phyloP scores from a whole-genome alignment of 2,113 vertebrate species.

The Aleadryas rufinucha region DNA sequence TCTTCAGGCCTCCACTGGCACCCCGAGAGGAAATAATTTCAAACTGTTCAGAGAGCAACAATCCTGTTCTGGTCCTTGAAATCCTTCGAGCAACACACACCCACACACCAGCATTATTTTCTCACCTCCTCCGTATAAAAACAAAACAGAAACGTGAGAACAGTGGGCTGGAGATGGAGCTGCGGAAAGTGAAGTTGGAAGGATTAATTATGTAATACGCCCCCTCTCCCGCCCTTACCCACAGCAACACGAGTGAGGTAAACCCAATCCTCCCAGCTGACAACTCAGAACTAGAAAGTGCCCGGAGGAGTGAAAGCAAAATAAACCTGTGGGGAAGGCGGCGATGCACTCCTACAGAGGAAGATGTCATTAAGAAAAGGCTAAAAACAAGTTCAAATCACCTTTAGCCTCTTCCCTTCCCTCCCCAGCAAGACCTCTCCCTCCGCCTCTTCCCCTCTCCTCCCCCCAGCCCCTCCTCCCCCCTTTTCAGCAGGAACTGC shows the following conservation, averaged over 20 bases:
- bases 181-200: slow-evolving; percentile 20
- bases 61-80: slow-evolving; percentile 2
- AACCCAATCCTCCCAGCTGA: not conserved
- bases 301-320: not conserved
- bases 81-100: slow-evolving; percentile 11
- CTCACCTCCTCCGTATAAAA: slow-evolving; percentile 29
- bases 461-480: not conserved
- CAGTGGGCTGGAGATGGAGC: slow-evolving; percentile 27
- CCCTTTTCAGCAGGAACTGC: not conserved
- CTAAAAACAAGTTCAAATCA: slow-evolving; percentile 4
- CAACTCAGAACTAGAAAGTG: not conserved
- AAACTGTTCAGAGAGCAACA: not conserved
- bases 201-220: slow-evolving; percentile 46
- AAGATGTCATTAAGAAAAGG: not conserved
- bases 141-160: slow-evolving; percentile 44
- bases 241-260: slow-evolving; percentile 14
- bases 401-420: not conserved
- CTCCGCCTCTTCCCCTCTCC: not conserved
- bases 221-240: slow-evolving; percentile 32
- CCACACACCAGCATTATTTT: slow-evolving; percentile 28
- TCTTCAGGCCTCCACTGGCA: not conserved
- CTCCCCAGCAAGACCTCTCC: not conserved
- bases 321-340: slow-evolving; percentile 3
- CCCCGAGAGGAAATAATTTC: not conserved
- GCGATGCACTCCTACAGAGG: not conserved